These are phyloP conservation scores for Drosophila hamatofila DNA, from an alignment of 2,888 invertebrate genomes.

Conservation along the genomic window DNA sequence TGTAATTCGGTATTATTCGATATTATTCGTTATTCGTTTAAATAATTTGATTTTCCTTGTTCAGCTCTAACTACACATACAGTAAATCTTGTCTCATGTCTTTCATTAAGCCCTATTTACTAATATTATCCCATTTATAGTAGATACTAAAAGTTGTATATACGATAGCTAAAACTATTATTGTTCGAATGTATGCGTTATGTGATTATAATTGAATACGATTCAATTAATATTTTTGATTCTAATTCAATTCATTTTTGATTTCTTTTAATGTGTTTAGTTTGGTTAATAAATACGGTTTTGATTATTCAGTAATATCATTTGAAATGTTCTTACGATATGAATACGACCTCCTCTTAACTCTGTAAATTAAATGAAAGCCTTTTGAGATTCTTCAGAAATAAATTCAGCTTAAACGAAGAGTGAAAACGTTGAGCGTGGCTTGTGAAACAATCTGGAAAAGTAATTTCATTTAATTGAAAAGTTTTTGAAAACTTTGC, in stretches of 20 bases:
- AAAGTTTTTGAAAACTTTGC: constrained; percentile 61
- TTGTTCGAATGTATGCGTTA: constrained; percentile 70
- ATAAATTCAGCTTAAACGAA: constrained; percentile 2
- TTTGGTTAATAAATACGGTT: constrained; percentile 54
- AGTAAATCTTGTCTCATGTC: constrained; percentile 47
- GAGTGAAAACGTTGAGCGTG: constrained; percentile 10
- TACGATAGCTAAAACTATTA: constrained; percentile 72
- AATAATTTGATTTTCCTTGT: constrained; percentile 57
- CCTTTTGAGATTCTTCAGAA: constrained; percentile 11
- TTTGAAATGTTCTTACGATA: constrained; percentile 51
- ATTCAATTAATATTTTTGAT: constrained; percentile 29
- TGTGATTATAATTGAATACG: constrained; percentile 46
- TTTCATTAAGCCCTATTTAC: constrained; percentile 38
- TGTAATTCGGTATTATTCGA: constrained; percentile 51
- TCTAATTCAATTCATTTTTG: constrained; percentile 7
- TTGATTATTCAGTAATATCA: constrained; percentile 60
- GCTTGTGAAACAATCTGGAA: constrained; percentile 17
- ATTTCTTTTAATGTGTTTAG: background rate
- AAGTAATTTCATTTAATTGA: constrained; percentile 45
- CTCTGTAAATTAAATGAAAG: constrained; percentile 30
- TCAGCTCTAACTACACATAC: constrained; percentile 67
- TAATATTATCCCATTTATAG: constrained; percentile 33
- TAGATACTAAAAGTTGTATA: constrained; percentile 39
- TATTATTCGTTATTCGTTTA: constrained; percentile 37
- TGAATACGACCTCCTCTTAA: constrained; percentile 17